Conservation (phyloP, 1,140 invertebrate genomes). For the Luehdorfia chinensis region DNA sequence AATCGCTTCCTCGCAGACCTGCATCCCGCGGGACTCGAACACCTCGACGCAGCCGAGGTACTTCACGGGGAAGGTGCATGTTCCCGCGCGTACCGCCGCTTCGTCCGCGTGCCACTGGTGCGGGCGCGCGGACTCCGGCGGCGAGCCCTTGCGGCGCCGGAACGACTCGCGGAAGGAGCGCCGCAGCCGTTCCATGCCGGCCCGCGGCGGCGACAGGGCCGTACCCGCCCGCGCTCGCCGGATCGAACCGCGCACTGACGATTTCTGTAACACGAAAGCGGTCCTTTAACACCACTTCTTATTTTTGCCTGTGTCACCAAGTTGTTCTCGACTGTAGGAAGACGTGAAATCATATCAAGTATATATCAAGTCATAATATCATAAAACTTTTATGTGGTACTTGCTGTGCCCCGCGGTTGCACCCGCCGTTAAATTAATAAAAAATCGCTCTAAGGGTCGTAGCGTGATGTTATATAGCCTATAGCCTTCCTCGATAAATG, state of each 20-base stretch:
- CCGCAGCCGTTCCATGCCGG: constrained; percentile 93
- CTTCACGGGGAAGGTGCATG: constrained; percentile 98
- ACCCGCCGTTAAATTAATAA: too few relatives aligned
- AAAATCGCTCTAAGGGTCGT: too few relatives aligned
- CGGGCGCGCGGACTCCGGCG: constrained; percentile 95
- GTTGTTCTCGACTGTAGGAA: too few relatives aligned
- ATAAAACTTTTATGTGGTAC: too few relatives aligned
- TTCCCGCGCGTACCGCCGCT: constrained; percentile 94
- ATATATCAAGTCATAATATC: too few relatives aligned
- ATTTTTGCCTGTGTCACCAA: too few relatives aligned
- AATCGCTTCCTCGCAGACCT: constrained; percentile 99
- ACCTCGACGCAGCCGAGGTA: constrained; percentile 99
- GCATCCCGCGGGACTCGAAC: constrained; percentile 99
- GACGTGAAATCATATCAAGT: too few relatives aligned
- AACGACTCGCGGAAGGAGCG: constrained; percentile 96
- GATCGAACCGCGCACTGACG: constrained; percentile 74
- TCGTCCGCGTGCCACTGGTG: constrained; percentile 99
- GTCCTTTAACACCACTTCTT: background rate
- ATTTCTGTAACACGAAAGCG: constrained; percentile 59
- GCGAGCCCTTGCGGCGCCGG: constrained; percentile 86
- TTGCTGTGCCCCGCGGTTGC: too few relatives aligned
- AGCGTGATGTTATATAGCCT: too few relatives aligned
- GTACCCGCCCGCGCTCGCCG: constrained; percentile 79
- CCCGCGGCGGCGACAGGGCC: constrained; percentile 84
- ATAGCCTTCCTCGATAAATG: too few relatives aligned